Evolutionary conservation across 2,888 invertebrate genomes (phyloP), one percentile per base, ranked within the genome.

Genomic region (Amphipyra berbera): DNA sequence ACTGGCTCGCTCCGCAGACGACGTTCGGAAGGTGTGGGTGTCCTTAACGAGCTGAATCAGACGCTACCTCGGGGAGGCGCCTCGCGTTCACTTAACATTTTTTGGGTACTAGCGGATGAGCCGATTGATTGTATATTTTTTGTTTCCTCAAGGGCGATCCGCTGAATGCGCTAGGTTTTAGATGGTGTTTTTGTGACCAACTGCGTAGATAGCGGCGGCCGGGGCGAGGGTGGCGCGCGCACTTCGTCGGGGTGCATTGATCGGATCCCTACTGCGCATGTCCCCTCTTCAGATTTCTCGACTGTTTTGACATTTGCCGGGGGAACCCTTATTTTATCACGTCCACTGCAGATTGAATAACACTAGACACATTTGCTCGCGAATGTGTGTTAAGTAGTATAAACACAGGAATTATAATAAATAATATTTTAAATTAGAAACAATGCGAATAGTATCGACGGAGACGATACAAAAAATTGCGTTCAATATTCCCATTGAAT

Each of bases 211-310:
- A 82, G 83, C 78, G 71, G 78, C 80, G 85, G 83, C 79, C 74
- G 79, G 85, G 84, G 85, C 78, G 82, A 78, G 88, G 90, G 89
- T 83, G 90, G 94, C 93, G 94, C 94, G 94, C 93, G 93, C 93
- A 91, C 77, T 81, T 82, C 78, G 54, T 68, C 78, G 85, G 88
- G 90, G 87, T 92, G 92, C 94, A 94, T 95, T 92, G 94, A 94
- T 94, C 94, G 92, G 80, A 82, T 79, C 78, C 80, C 80, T 81
- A 90, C 61, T 92, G 94, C 94, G 95, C 95, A 94, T 93, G 94
- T 88, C 83, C 82, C 76, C 82, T 81, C 74, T 82, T 73, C 65
- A 81, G 79, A 81, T 78, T 86, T 84, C 88, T 88, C 83, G 77
- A 76, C 85, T 86, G 78, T 88, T 92, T 91, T 93, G 92, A 92